phyloP scores from a whole-genome alignment of 2,797 vertebrate species.

The Arnoldichthys spilopterus region DNA sequence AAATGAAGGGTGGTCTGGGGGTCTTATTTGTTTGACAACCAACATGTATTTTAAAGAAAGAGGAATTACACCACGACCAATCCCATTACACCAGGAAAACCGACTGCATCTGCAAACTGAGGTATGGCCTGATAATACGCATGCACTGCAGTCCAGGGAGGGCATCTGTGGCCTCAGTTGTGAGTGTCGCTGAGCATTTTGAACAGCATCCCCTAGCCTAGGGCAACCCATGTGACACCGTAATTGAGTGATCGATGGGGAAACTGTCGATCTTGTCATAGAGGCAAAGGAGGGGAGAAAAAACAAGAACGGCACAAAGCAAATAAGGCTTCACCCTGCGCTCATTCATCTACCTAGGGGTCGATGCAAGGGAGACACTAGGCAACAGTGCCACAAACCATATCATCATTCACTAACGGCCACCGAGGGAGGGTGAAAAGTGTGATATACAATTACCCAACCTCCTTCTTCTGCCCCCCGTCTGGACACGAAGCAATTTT shows the following conservation, averaged over 20 bases:
- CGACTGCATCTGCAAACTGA: background rate
- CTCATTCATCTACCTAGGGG: conserved; percentile 67
- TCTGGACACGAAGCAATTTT: background rate
- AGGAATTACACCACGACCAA: background rate
- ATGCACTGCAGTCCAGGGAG: background rate
- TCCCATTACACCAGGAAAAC: background rate
- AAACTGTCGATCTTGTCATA: conserved; percentile 21
- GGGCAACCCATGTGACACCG: background rate
- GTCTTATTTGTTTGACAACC: background rate
- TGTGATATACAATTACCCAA: conserved; percentile 47
- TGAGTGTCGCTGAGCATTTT: background rate
- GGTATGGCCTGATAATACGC: background rate
- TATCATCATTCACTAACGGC: conserved; percentile 70
- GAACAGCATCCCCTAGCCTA: conserved; percentile 2
- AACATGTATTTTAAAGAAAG: background rate
- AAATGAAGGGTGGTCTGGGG: too few relatives aligned
- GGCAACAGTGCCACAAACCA: conserved; percentile 64
- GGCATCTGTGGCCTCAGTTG: background rate
- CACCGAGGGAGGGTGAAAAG: conserved; percentile 50
- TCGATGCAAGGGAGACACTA: conserved; percentile 72
- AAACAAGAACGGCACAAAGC: conserved; percentile 34
- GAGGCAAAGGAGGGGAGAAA: background rate
- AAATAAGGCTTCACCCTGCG: conserved; percentile 39
- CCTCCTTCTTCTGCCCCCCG: background rate
- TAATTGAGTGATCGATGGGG: conserved; percentile 38